Conservation (phyloP, 2,888 invertebrate genomes). For the Ethmia dodecea region DNA sequence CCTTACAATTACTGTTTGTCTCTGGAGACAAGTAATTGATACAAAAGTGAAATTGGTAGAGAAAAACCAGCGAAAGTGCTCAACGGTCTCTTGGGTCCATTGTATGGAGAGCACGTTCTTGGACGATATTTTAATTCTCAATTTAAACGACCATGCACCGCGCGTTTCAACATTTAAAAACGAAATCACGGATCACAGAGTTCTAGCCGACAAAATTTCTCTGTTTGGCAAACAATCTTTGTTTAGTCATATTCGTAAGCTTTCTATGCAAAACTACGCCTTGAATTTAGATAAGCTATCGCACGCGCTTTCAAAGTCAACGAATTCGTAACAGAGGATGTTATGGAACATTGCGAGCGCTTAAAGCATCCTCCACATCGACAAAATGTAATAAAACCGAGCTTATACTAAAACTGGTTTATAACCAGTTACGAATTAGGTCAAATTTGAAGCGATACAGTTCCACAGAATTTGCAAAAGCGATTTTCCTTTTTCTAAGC, state of each 20-base stretch:
- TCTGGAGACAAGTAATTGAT: conserved; percentile 37
- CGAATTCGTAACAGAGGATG: conserved; percentile 3
- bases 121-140: conserved; percentile 42
- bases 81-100: conserved; percentile 48
- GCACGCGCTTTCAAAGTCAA: conserved; percentile 10
- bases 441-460: too few species aligned
- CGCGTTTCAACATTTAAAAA: conserved; percentile 30
- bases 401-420: too few species aligned
- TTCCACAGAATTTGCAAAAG: too few species aligned
- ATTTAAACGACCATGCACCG: conserved; percentile 34
- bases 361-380: background rate
- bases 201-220: conserved; percentile 8
- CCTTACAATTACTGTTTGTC: conserved; percentile 30
- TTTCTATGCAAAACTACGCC: conserved; percentile 3
- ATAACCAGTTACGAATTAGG: too few species aligned
- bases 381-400: too few species aligned
- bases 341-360: conserved; percentile 2
- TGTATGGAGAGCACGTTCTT: conserved; percentile 62
- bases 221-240: conserved; percentile 1
- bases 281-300: conserved; percentile 7
- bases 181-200: conserved; percentile 19
- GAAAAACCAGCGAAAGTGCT: conserved; percentile 69
- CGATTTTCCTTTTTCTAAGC: too few species aligned
- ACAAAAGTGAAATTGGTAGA: conserved; percentile 68
- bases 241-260: conserved; percentile 2